Evolutionary conservation across 2,888 invertebrate species (phyloP), one percentile per base, ranked within the genome.

Genomic region (Orchesellides sinensis): DNA sequence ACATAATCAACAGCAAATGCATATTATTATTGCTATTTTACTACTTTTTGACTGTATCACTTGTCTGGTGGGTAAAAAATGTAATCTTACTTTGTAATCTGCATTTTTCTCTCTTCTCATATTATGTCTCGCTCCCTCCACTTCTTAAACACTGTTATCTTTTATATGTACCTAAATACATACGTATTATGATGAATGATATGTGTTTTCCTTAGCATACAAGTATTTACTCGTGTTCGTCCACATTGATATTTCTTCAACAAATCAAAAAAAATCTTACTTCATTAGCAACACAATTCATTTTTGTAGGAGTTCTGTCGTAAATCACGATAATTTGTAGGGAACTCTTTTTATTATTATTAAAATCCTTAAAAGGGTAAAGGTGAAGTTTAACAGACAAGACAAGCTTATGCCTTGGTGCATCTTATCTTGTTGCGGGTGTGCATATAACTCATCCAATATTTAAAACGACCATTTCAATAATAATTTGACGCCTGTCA

Each of bases 401-500:
- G 25, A 27, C 32, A 14, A 27, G 12, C 59, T 19, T 6, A 14
- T 40, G 14, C 10, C 40, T 29, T 47, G 5, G 17, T 8, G 19
- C 17, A 17, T 49, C 49, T 49, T 49, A 49, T 49, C 54, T 54
- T 1, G 4, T 21, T 21, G 21, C 21, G 4, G 21, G 21, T 54
- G 23, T 23, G 2, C 23, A 21, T 54, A 54, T 5, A 23, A 68
- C 29, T 27, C 21, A 69, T 69, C 54, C 68, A 25, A 27, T 68
- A 68, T 52, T 69, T 54, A 23, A 69, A 52, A 54, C 54, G 54
- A 69, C 69, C 69, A 25, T 56, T 70, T 70, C 56, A 70, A 70
- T 70, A 56, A 70, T 45, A 70, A 70, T 70, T 70, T 70, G 69
- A 69, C 69, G 68, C 68, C 27, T 52, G 52, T 68, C 68, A 68